Base-by-base conservation (phyloP, 1,140 invertebrate genomes). In the Penaeus vannamei region DNA sequence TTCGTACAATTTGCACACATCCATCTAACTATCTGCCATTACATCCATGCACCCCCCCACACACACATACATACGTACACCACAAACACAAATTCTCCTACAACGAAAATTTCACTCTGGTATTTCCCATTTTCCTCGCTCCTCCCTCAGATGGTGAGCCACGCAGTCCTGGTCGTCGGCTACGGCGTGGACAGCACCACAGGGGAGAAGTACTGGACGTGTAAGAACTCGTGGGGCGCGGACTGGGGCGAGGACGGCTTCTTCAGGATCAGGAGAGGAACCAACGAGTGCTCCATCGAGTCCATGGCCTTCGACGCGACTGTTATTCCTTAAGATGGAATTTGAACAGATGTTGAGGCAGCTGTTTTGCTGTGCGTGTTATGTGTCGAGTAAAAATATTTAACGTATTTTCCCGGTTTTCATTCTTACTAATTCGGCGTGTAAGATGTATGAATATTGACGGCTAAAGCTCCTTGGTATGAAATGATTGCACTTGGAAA, bases 211-310 rank as follows among this genome's bases (percentile, higher is more conserved):
- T 94, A 92, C 90, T 94, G 94, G 94, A 92, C 93, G 81, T 91
- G 94, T 14, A 93, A 94, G 46, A 94, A 94, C 91, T 94, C 94
- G 77, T 95, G 95, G 95, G 94, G 94, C 20, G 90, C 91, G 7
- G 81, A 91, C 2, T 95, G 95, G 95, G 95, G 95, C 8, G 94
- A 95, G 90, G 89, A 93, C 7, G 95, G 95, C 4, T 93, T 92
- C 89, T 93, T 94, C 91, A 87, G 94, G 53, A 95, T 95, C 69
- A 92, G 92, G 72, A 92, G 94, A 80, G 94, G 95, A 29, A 92
- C 89, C 22, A 93, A 95, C 91, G 94, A 95, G 92, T 94, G 94
- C 85, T 92, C 92, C 23, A 93, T 94, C 81, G 93, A 93, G 89
- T 92, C 91, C 66, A 89, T 93, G 87, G 93, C 92, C 17, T 91